Conservation (phyloP, 2,113 vertebrate genomes). For the Salvator merianae region DNA sequence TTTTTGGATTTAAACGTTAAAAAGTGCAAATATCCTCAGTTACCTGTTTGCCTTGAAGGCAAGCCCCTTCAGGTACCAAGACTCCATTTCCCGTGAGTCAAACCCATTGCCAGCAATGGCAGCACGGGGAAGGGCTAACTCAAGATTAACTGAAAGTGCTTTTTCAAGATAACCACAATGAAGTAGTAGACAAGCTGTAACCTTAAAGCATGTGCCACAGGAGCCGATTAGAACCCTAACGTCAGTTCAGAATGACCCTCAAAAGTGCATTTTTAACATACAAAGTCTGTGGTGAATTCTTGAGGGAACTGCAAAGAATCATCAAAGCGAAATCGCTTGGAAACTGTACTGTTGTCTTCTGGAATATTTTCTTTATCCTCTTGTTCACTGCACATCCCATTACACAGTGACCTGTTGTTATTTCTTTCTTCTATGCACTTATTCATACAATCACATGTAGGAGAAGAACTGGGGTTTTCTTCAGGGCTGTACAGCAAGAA, state of each 20-base stretch:
- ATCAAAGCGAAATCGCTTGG: slow-evolving; percentile 88
- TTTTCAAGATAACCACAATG: slow-evolving; percentile 66
- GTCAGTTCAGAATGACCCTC: slow-evolving; percentile 39
- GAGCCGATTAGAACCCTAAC: slow-evolving; percentile 47
- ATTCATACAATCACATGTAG: slow-evolving; percentile 56
- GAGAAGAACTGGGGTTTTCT: slow-evolving; percentile 58
- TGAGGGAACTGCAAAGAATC: slow-evolving; percentile 75
- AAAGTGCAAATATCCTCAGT: slow-evolving; percentile 70
- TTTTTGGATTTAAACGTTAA: slow-evolving; percentile 49
- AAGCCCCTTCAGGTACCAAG: slow-evolving; percentile 45
- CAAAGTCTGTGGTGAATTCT: slow-evolving; percentile 72
- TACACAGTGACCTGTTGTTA: slow-evolving; percentile 74
- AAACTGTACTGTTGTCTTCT: slow-evolving; percentile 79
- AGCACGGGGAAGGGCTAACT: slow-evolving; percentile 50
- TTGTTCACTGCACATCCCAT: slow-evolving; percentile 69
- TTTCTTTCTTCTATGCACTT: slow-evolving; percentile 76
- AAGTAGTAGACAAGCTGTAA: slow-evolving; percentile 48
- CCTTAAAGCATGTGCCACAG: slow-evolving; percentile 23
- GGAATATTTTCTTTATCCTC: slow-evolving; percentile 95
- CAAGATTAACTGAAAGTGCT: slow-evolving; percentile 69
- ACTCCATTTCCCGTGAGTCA: slow-evolving; percentile 27
- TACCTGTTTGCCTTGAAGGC: slow-evolving; percentile 59
- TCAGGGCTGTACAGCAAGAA: slow-evolving; percentile 63
- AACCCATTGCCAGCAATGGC: slow-evolving; percentile 71
- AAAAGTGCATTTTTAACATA: slow-evolving; percentile 64